These are phyloP conservation scores for Drosophila ambigua DNA, from an alignment of 1,140 invertebrate species.

Conservation along the genomic window DNA sequence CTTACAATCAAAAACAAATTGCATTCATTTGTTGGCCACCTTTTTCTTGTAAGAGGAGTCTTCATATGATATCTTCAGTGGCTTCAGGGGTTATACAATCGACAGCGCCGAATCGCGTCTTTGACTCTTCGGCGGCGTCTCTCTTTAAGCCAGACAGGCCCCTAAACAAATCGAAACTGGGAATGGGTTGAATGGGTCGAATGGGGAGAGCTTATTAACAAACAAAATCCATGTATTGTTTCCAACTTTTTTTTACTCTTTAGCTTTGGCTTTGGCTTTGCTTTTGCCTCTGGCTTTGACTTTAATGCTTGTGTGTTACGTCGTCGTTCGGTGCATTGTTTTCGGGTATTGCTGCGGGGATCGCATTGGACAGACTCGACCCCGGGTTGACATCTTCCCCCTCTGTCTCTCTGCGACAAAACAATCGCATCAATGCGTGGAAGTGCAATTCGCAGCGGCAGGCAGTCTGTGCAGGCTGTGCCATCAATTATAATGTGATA, in stretches of 20 bases:
- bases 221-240: conserved; percentile 73
- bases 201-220: conserved; percentile 61
- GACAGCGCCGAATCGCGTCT: conserved; percentile 13
- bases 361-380: conserved; percentile 2
- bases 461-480: conserved; percentile 15
- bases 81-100: conserved; percentile 59
- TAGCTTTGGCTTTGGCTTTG: conserved; percentile 3
- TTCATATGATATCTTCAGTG: conserved; percentile 43
- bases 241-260: conserved; percentile 26
- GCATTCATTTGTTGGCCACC: conserved; percentile 53
- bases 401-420: conserved; percentile 6
- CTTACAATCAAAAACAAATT: conserved; percentile 61
- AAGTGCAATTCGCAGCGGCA: conserved; percentile 48
- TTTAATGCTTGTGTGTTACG: conserved; percentile 40
- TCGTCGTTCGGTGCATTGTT: conserved; percentile 41
- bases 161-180: conserved; percentile 55
- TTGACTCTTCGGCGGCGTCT: conserved; percentile 27
- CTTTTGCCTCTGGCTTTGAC: conserved; percentile 8
- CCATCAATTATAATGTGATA: conserved; percentile 79
- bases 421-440: conserved; percentile 50
- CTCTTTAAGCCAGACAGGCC: conserved; percentile 46
- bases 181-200: conserved; percentile 9
- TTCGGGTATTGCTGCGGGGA: conserved; percentile 5
- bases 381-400: conserved; percentile 22
- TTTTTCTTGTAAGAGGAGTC: conserved; percentile 36